These are phyloP conservation scores for Microplitis demolitor DNA, from an alignment of 1,140 invertebrate species.

Conservation along the genomic window DNA sequence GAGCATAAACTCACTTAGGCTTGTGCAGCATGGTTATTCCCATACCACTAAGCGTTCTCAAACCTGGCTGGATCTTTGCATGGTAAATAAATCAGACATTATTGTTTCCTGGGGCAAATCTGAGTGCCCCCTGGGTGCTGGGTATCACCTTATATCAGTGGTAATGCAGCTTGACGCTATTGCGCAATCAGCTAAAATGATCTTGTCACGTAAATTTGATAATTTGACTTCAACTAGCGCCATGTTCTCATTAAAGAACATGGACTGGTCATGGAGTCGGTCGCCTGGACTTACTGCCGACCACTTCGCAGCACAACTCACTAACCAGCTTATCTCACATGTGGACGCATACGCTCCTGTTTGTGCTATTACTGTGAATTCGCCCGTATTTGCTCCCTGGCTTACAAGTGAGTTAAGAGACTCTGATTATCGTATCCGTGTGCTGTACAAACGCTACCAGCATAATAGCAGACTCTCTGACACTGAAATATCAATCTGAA, in stretches of 20 bases:
- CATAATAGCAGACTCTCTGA: background rate
- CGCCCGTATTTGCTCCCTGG: background rate
- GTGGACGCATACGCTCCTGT: background rate
- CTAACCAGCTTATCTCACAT: background rate
- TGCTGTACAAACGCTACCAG: background rate
- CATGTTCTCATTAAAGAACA: background rate
- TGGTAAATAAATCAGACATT: background rate
- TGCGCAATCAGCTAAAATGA: background rate
- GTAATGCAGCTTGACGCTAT: background rate
- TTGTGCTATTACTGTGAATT: background rate
- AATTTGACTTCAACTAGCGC: background rate
- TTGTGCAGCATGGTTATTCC: background rate
- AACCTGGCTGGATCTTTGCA: conserved; percentile 12
- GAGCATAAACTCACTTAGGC: background rate
- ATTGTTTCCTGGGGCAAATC: background rate
- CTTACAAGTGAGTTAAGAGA: background rate
- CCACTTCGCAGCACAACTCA: background rate
- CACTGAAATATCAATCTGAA: background rate
- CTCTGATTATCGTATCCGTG: background rate
- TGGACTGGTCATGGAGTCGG: background rate
- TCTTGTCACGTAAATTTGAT: background rate
- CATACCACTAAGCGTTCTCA: background rate
- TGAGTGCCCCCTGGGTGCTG: background rate
- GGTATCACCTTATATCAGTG: background rate
- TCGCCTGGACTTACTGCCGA: background rate